phyloP scores from a whole-genome alignment of 2,113 vertebrate genomes.

The Saguinus imperator region DNA sequence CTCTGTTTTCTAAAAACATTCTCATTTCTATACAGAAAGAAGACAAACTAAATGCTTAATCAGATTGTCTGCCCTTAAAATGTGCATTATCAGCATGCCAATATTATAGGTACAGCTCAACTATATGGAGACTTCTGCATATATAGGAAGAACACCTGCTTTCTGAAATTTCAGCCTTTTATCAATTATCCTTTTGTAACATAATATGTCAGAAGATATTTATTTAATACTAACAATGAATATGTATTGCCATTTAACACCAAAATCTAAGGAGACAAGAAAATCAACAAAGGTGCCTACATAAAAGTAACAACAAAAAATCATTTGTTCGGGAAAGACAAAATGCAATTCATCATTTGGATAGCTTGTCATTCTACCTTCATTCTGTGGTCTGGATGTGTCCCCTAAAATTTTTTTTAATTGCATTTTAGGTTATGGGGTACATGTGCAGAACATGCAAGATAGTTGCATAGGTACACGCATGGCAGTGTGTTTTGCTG shows the following conservation, averaged over 20 bases:
- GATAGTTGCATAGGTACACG: no score
- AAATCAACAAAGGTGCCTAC: background rate
- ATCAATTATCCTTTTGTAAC: background rate
- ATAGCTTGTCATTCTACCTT: background rate
- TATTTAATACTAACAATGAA: background rate
- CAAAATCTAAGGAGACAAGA: background rate
- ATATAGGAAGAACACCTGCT: background rate
- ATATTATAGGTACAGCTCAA: background rate
- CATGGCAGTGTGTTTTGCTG: no score
- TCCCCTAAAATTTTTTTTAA: background rate
- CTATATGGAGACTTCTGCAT: background rate
- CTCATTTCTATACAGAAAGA: background rate
- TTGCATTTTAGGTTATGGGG: no score
- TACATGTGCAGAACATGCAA: no score
- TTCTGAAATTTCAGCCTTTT: background rate
- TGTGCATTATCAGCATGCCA: background rate
- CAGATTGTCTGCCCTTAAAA: background rate
- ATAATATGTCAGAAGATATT: background rate
- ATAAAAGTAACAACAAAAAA: background rate
- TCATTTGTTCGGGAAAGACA: background rate
- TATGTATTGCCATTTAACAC: background rate
- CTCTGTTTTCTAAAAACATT: background rate
- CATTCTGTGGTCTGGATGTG: background rate
- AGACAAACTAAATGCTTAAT: background rate
- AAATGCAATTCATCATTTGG: background rate